Evolutionary conservation across 2,797 vertebrate species (phyloP).

Genomic region (Notoglanidium macrostoma): DNA sequence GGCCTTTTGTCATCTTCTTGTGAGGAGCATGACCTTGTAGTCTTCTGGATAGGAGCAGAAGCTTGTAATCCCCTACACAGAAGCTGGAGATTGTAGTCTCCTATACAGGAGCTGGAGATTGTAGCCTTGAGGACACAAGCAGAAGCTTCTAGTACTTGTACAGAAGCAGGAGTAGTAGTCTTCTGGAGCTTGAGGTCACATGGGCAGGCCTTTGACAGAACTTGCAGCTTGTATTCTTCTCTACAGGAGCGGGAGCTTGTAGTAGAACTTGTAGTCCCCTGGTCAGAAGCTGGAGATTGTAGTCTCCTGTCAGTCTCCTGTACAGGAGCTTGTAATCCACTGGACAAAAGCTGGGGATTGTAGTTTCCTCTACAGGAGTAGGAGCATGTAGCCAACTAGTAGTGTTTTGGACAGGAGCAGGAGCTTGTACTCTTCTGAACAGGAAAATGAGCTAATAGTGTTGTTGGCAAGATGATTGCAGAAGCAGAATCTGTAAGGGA

Average conservation of each 20-base stretch:
- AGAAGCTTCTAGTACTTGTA: neutral
- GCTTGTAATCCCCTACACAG: neutral
- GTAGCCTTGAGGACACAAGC: neutral
- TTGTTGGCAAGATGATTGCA: neutral
- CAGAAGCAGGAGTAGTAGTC: neutral
- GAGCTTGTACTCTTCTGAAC: neutral
- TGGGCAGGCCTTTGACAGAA: no score
- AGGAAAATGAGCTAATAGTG: neutral
- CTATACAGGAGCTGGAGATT: neutral
- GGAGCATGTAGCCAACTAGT: neutral
- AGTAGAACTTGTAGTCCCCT: neutral
- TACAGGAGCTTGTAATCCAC: no score
- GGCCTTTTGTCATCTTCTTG: neutral
- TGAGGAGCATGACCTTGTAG: neutral
- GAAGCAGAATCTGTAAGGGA: neutral
- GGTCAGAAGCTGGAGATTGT: neutral
- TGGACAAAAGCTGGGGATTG: no score
- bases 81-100: neutral
- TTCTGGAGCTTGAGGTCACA: no score
- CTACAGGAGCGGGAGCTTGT: neutral
- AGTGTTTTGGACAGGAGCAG: no score
- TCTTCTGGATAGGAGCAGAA: neutral
- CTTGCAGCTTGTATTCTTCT: neutral
- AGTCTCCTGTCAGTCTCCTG: no score
- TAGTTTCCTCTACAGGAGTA: neutral